Percentiles rank a stretch among this genome's conserved stretches.
phyloP scores from a whole-genome alignment of 2,113 vertebrate genomes.

The Microcebus ravelobensis region DNA sequence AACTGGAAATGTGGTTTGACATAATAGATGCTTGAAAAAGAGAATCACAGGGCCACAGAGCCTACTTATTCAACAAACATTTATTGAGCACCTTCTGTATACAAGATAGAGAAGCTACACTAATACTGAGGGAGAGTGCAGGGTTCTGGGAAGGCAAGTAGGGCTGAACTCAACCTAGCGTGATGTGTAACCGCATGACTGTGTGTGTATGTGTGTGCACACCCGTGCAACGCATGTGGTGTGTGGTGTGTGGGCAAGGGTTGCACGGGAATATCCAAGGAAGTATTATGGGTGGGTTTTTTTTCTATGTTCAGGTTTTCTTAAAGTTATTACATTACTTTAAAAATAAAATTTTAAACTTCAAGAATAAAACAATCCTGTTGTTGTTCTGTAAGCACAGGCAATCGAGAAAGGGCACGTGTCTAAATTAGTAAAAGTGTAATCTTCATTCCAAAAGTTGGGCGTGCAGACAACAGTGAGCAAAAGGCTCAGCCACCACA shows the following conservation, averaged over 20 bases:
- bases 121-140: not conserved
- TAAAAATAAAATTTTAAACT: not conserved
- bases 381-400: not conserved
- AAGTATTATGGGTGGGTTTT: not conserved
- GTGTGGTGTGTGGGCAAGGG: not conserved
- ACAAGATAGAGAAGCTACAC: too few species aligned
- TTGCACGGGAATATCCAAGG: not conserved
- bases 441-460: not conserved
- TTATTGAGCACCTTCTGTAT: not conserved
- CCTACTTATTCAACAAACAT: too few species aligned
- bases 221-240: fast-evolving
- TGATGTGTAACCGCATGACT: fast-evolving
- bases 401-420: not conserved
- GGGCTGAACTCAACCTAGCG: not conserved
- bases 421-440: not conserved
- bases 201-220: not conserved
- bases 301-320: not conserved
- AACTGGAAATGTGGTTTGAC: not conserved
- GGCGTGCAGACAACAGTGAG: not conserved
- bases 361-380: not conserved
- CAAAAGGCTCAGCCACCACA: not conserved
- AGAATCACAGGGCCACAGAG: too few species aligned
- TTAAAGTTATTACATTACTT: not conserved
- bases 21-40: fast-evolving
- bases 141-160: not conserved